Conservation (phyloP, 2,797 vertebrate species). For the Pseudotriccus pelzelni region DNA sequence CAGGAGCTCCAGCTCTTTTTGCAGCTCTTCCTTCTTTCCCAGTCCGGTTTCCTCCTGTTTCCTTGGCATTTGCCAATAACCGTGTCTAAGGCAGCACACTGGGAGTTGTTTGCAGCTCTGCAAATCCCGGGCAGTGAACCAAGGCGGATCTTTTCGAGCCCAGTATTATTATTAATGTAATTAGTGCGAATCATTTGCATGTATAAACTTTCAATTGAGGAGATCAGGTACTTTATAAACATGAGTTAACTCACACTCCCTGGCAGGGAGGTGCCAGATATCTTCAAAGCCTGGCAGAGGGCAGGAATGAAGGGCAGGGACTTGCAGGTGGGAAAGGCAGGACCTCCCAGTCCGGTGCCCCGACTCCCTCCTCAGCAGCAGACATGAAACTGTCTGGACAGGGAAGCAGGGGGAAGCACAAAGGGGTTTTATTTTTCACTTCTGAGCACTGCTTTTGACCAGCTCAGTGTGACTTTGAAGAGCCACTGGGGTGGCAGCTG, state of each 20-base stretch:
- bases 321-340: background rate
- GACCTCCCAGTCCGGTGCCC: background rate
- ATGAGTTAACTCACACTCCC: background rate
- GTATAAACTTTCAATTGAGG: conserved; percentile 43
- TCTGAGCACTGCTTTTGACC: background rate
- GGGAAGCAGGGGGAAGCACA: background rate
- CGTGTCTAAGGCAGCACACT: background rate
- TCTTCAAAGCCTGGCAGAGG: background rate
- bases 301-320: background rate
- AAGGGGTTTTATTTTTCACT: background rate
- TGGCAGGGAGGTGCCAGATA: background rate
- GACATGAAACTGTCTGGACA: background rate
- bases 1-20: background rate
- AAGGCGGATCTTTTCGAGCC: conserved; percentile 28
- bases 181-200: conserved; percentile 49
- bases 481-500: background rate
- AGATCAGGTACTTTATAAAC: conserved; percentile 47
- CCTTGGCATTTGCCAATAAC: conserved; percentile 4
- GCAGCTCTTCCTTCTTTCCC: background rate
- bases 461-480: background rate
- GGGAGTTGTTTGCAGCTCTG: conserved; percentile 46
- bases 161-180: conserved; percentile 53
- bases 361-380: background rate
- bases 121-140: conserved; percentile 30
- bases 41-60: background rate